Percentiles rank a stretch among this genome's conserved stretches.
These are phyloP conservation scores for Callyntrura guangdongensis DNA, from an alignment of 2,888 invertebrate species.

Conservation along the genomic window DNA sequence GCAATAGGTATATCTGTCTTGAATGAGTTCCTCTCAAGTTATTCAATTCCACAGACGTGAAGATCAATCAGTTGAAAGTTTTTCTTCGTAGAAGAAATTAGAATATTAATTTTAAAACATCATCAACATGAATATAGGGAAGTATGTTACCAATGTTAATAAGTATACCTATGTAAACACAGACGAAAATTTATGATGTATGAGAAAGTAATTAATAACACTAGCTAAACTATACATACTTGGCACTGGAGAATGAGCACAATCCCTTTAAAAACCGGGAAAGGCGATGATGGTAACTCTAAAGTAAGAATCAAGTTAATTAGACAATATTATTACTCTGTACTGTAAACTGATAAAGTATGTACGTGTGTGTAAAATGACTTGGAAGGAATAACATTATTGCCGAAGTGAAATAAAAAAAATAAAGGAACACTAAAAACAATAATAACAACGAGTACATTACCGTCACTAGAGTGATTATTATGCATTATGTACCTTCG, in stretches of 20 bases:
- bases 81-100: neutral
- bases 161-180: neutral
- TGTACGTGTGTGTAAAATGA: slow-evolving; percentile 62
- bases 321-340: slow-evolving; percentile 9
- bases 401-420: slow-evolving; percentile 40
- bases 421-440: slow-evolving; percentile 70
- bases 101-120: slow-evolving; percentile 30
- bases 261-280: slow-evolving; percentile 41
- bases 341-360: slow-evolving; percentile 23
- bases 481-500: neutral
- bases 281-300: neutral
- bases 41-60: slow-evolving; percentile 15
- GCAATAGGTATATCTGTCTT: slow-evolving; percentile 1
- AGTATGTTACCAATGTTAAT: neutral
- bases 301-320: neutral
- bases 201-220: neutral
- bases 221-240: neutral
- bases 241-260: slow-evolving; percentile 9
- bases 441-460: neutral
- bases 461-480: neutral
- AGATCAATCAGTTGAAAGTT: slow-evolving; percentile 60
- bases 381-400: slow-evolving; percentile 57
- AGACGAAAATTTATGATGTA: neutral
- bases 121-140: slow-evolving; percentile 66
- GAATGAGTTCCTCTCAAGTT: slow-evolving; percentile 38